Percentiles rank a stretch among this genome's conserved stretches.
Evolutionary conservation across 1,140 invertebrate genomes (phyloP).

Genomic region (Achroia grisella): DNA sequence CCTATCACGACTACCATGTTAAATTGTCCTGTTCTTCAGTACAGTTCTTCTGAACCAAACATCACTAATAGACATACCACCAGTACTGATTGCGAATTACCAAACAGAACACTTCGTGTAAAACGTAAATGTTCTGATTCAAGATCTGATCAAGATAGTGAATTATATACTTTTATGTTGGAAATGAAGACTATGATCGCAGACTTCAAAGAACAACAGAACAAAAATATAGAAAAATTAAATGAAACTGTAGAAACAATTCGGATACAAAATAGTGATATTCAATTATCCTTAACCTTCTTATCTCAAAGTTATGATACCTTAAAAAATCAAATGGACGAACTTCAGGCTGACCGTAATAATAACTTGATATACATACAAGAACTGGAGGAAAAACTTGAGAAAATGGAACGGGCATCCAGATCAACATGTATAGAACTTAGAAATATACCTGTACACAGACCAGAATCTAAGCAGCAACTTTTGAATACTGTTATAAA

Average conservation of each 20-base stretch:
- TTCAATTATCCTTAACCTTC: conserved; percentile 3
- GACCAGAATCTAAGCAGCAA: conserved; percentile 6
- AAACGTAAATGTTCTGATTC: too few species aligned
- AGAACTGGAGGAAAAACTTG: conserved; percentile 11
- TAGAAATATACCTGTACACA: conserved; percentile 12
- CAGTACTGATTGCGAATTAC: too few species aligned
- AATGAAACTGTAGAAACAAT: conserved; percentile 12
- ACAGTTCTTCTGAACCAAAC: too few species aligned
- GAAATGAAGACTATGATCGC: too few species aligned
- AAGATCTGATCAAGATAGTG: too few species aligned
- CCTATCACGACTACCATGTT: too few species aligned
- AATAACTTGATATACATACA: conserved; percentile 4
- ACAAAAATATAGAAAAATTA: conserved; percentile 2
- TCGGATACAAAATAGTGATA: conserved; percentile 8
- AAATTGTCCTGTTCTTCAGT: too few species aligned
- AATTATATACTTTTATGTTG: too few species aligned
- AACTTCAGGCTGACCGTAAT: not conserved
- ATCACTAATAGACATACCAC: too few species aligned
- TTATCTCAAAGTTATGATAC: conserved; percentile 3
- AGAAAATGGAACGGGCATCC: conserved; percentile 6
- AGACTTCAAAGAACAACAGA: not conserved
- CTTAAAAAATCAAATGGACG: not conserved
- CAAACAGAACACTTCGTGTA: too few species aligned
- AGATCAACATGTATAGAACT: conserved; percentile 17
- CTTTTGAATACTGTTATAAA: conserved; percentile 6